Percentiles rank a stretch among this genome's conserved stretches.
Evolutionary conservation across 2,888 invertebrate genomes (phyloP).

Genomic region (Caenorhabditis sinica): DNA sequence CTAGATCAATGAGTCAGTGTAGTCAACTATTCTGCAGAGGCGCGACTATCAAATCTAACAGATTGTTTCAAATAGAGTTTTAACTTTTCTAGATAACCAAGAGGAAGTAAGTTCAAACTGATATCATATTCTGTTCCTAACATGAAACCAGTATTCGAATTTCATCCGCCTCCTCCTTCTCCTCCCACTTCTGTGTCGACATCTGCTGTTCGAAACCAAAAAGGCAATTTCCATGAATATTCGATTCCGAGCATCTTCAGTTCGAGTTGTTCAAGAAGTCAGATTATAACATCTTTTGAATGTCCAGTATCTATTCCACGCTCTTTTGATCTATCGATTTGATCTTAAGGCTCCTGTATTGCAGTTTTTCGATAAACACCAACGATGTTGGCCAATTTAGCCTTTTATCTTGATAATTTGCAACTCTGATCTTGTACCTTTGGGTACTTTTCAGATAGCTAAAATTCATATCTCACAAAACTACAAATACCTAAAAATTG

Average conservation of each 20-base stretch:
- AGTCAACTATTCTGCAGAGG: background rate
- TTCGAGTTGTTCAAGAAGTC: background rate
- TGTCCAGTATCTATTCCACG: too few relatives aligned
- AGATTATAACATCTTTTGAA: too few relatives aligned
- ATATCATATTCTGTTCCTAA: conserved; percentile 28
- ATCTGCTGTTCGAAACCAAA: conserved; percentile 40
- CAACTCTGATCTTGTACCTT: too few relatives aligned
- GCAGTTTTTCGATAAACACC: too few relatives aligned
- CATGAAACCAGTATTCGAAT: conserved; percentile 48
- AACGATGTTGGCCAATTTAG: too few relatives aligned
- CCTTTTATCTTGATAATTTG: too few relatives aligned
- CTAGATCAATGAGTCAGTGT: background rate
- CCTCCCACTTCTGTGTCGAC: conserved; percentile 33
- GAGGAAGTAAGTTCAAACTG: conserved; percentile 27
- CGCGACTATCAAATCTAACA: background rate
- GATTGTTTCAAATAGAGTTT: too few relatives aligned
- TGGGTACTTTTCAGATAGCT: too few relatives aligned
- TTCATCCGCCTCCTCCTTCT: conserved; percentile 26
- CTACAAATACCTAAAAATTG: too few relatives aligned
- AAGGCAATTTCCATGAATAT: conserved; percentile 34
- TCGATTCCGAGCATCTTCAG: conserved; percentile 4
- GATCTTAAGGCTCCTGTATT: too few relatives aligned
- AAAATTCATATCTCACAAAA: too few relatives aligned
- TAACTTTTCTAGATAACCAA: background rate
- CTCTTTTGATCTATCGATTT: too few relatives aligned